Conservation (phyloP, 2,797 vertebrate species). For the Argyrosomus regius region DNA sequence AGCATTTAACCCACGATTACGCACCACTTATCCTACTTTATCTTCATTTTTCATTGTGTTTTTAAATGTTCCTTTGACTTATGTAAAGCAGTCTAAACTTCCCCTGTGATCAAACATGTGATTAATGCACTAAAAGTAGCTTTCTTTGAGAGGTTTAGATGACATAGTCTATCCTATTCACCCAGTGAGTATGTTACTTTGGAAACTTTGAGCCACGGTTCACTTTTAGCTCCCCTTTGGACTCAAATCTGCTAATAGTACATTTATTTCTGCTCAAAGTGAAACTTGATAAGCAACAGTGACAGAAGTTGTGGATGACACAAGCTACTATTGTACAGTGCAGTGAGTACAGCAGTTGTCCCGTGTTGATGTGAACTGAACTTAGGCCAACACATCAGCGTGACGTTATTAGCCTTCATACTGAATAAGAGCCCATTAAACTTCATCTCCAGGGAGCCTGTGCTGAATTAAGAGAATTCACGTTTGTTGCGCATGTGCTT, state of each 20-base stretch:
- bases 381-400: conserved; percentile 32
- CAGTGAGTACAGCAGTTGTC: conserved; percentile 40
- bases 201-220: conserved; percentile 3
- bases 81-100: not conserved
- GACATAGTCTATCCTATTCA: not conserved
- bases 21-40: not conserved
- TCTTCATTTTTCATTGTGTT: not conserved
- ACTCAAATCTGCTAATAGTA: not conserved
- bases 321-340: conserved; percentile 19
- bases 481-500: conserved; percentile 49
- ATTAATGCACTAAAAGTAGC: not conserved
- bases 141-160: not conserved
- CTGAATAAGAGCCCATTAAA: conserved; percentile 41
- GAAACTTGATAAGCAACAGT: conserved; percentile 18
- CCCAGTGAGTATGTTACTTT: too few species aligned
- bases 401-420: conserved; percentile 18
- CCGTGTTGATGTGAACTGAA: conserved; percentile 33
- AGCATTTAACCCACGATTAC: not conserved
- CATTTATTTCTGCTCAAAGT: not conserved
- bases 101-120: not conserved
- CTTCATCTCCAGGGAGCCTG: conserved; percentile 47
- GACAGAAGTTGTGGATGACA: conserved; percentile 28
- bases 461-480: conserved; percentile 61
- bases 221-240: not conserved
- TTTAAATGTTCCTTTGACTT: not conserved